phyloP scores from a whole-genome alignment of 2,113 vertebrate species.

The Antechinus flavipes region DNA sequence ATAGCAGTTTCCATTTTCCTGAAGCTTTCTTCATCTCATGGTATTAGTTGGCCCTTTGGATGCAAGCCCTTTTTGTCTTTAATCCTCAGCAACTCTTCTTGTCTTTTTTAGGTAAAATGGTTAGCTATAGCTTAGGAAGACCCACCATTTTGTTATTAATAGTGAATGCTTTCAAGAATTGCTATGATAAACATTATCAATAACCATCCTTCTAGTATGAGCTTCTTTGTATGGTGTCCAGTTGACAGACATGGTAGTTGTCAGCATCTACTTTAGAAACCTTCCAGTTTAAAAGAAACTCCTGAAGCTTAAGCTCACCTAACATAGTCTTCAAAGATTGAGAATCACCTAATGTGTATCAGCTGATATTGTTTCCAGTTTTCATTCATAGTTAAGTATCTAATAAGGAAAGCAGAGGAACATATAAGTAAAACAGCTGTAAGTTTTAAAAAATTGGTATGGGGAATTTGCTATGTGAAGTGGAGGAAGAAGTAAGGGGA shows the following conservation, averaged over 20 bases:
- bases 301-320: neutral
- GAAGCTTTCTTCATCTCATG: neutral
- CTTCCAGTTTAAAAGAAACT: neutral
- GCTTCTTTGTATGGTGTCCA: neutral
- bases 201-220: neutral
- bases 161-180: neutral
- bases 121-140: neutral
- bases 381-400: neutral
- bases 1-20: neutral
- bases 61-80: neutral
- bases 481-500: neutral
- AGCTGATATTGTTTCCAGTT: neutral
- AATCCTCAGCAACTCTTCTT: neutral
- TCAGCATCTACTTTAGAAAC: neutral
- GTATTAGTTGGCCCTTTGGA: neutral
- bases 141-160: neutral
- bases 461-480: neutral
- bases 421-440: neutral
- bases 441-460: neutral
- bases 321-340: neutral
- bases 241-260: neutral
- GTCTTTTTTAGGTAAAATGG: neutral
- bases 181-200: neutral
- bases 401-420: neutral
- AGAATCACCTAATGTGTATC: neutral